phyloP scores from a whole-genome alignment of 2,888 invertebrate species.

The Saturnia pavonia region DNA sequence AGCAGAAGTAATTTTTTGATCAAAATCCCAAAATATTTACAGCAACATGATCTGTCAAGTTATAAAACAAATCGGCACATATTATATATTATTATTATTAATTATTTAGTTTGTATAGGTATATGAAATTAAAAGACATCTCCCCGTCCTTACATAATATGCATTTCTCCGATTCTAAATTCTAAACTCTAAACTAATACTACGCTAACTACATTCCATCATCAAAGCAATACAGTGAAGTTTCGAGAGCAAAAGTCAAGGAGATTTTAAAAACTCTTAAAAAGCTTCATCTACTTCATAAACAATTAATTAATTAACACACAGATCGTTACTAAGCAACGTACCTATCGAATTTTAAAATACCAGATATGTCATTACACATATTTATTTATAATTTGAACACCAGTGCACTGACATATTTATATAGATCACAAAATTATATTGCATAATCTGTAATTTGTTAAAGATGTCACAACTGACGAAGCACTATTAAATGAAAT shows the following conservation, averaged over 20 bases:
- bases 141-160: too few species aligned
- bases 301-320: neutral
- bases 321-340: constrained; percentile 67
- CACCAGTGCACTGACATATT: neutral
- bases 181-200: too few species aligned
- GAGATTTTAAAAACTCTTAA: neutral
- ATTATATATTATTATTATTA: too few species aligned
- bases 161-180: too few species aligned
- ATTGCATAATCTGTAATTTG: constrained; percentile 11
- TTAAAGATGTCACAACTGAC: neutral
- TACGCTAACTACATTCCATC: too few species aligned
- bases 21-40: too few species aligned
- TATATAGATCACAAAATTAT: neutral
- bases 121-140: too few species aligned
- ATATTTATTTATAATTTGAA: neutral
- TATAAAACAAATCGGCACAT: too few species aligned
- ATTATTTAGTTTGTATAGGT: too few species aligned
- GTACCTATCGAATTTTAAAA: constrained; percentile 60
- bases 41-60: too few species aligned
- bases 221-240: neutral
- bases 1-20: too few species aligned
- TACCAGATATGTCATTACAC: constrained; percentile 37
- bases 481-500: neutral
- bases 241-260: neutral
- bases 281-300: neutral